Conservation (phyloP, 2,113 vertebrate genomes). For the Eonycteris spelaea region DNA sequence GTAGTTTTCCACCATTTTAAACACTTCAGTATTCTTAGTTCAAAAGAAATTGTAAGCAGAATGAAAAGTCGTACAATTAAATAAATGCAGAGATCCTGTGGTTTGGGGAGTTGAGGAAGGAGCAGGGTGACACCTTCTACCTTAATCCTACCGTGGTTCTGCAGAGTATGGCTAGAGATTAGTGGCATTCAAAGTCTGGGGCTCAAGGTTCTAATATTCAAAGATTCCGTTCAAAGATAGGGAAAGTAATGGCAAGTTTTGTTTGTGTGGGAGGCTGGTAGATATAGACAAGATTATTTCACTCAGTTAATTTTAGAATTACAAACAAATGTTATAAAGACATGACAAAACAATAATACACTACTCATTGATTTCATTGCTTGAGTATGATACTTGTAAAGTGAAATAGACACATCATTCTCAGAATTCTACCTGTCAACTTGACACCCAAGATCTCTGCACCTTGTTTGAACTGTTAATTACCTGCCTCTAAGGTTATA, state of each 20-base stretch:
- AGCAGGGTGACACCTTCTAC: not conserved
- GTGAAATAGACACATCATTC: not conserved
- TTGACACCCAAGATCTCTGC: not conserved
- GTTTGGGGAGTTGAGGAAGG: not conserved
- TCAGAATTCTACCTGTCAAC: not conserved
- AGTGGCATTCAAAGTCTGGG: not conserved
- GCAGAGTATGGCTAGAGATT: not conserved
- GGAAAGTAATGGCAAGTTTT: not conserved
- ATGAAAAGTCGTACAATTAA: not conserved
- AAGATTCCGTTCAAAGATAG: not conserved
- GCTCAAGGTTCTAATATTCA: not conserved
- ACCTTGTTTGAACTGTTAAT: conserved; percentile 18
- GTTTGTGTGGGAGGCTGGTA: not conserved
- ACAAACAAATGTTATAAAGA: not conserved
- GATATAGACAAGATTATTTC: not conserved
- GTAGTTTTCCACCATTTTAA: not conserved
- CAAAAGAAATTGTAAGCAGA: not conserved
- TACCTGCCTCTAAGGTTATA: not conserved
- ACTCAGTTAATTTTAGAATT: not conserved
- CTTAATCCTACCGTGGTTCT: not conserved
- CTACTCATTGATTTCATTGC: not conserved
- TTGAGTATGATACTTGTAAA: not conserved
- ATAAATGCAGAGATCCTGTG: not conserved
- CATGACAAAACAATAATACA: not conserved
- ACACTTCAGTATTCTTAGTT: not conserved